These are phyloP conservation scores for Pterobdella sp. DNA, from an alignment of 2,888 invertebrate genomes.

Conservation along the genomic window DNA sequence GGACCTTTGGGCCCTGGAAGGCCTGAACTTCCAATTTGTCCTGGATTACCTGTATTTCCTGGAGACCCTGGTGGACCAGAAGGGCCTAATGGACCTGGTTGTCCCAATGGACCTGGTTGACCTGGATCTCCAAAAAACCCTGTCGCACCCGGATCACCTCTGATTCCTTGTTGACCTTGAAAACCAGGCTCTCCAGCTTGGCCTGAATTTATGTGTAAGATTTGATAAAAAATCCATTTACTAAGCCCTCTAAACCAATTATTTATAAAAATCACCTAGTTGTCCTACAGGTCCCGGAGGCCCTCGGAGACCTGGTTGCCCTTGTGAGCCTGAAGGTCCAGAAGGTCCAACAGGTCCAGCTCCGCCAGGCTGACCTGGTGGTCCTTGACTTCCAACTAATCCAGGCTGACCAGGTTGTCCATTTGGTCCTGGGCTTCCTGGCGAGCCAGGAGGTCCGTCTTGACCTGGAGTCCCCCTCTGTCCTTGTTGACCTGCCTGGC, in stretches of 20 bases:
- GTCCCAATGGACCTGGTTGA: conserved; percentile 26
- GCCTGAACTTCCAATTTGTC: conserved; percentile 29
- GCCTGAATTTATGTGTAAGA: conserved; percentile 22
- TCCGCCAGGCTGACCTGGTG: conserved; percentile 10
- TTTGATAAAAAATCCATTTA: not conserved
- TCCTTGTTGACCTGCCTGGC: conserved; percentile 32
- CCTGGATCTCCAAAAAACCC: conserved; percentile 22
- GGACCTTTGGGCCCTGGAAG: conserved; percentile 33
- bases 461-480: conserved; percentile 30
- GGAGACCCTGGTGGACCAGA: conserved; percentile 32
- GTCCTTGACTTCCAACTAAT: conserved; percentile 20
- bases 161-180: conserved; percentile 20
- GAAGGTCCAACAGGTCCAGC: conserved; percentile 11
- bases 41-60: conserved; percentile 32
- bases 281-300: not conserved
- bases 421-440: conserved; percentile 21
- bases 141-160: conserved; percentile 27
- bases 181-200: conserved; percentile 26
- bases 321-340: conserved; percentile 25
- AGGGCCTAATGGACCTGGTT: conserved; percentile 30
- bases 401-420: conserved; percentile 30
- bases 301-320: conserved; percentile 21
- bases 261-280: not conserved
- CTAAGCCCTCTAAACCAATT: not conserved
- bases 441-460: conserved; percentile 29